Evolutionary conservation across 2,888 invertebrate genomes (phyloP), one percentile per base, ranked within the genome.

Genomic region (Drosophila diplacantha): DNA sequence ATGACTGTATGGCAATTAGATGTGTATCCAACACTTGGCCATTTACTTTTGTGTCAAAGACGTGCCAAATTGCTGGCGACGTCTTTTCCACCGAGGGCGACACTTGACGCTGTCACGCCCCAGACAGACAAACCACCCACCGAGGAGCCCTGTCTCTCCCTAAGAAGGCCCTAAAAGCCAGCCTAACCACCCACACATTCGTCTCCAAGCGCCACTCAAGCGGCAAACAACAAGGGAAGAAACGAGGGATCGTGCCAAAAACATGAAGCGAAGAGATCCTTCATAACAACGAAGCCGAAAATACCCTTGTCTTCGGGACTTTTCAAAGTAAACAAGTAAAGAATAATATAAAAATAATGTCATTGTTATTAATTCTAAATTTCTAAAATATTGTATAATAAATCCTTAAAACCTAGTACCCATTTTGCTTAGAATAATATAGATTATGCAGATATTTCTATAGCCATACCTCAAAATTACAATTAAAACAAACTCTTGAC

Each of bases 11-110:
- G 59, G 72, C 75, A 77, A 81, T 81, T 73, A 81, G 73, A 83
- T 77, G 75, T 82, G 78, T 81, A 77, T 77, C 69, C 68, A 80
- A 74, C 83, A 83, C 75, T 77, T 83, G 73, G 75, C 69, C 71
- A 69, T 73, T 82, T 77, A 57, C 73, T 72, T 64, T 71, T 71
- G 61, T 64, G 76, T 64, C 72, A 72, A 76, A 77, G 62, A 81
- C 82, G 76, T 77, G 76, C 73, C 73, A 67, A 75, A 79, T 75
- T 81, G 80, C 63, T 43, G 54, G 51, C 63, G 71, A 65, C 57
- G 52, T 66, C 24, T 34, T 44, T 31, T 44, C 50, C 47, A 31
- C 59, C 41, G 49, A 59, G 58, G 65, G 56, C 66, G 69, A 71
- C 71, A 52, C 73, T 73, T 60, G 80, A 67, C 68, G 74, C 74